A percentile compares a stretch with the other conserved stretches of the same genome.
Conservation (phyloP, 1,140 invertebrate species). For the Apis laboriosa region DNA sequence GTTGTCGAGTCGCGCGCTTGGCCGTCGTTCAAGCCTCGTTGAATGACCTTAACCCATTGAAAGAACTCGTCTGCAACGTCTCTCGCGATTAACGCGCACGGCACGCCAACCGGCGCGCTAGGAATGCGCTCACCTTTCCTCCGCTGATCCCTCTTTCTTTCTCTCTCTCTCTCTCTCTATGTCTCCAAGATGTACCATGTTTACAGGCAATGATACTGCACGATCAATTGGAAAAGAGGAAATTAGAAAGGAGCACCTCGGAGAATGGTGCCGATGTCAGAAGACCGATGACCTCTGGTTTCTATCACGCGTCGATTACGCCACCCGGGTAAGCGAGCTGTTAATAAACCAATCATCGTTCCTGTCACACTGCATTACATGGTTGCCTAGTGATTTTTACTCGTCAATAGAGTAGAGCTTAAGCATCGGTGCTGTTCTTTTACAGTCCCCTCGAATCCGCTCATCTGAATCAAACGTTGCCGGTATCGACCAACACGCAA, state of each 20-base stretch:
- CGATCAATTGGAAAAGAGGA: slow-evolving; percentile 76
- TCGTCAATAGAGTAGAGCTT: slow-evolving; percentile 51
- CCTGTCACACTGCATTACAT: not conserved
- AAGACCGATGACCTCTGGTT: slow-evolving; percentile 70
- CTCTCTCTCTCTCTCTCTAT: not conserved
- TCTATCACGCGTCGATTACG: slow-evolving; percentile 74
- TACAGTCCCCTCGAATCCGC: slow-evolving; percentile 75
- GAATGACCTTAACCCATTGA: slow-evolving; percentile 67
- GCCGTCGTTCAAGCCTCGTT: slow-evolving; percentile 64
- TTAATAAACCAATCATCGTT: slow-evolving; percentile 23
- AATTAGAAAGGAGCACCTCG: slow-evolving; percentile 74
- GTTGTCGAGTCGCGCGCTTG: slow-evolving; percentile 56
- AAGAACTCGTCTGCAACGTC: slow-evolving; percentile 33
- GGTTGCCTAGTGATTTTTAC: not conserved
- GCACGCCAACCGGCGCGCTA: not conserved
- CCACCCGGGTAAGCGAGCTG: slow-evolving; percentile 71
- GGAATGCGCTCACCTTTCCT: slow-evolving; percentile 3
- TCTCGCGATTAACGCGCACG: slow-evolving; percentile 18
- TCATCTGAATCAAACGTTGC: slow-evolving; percentile 64
- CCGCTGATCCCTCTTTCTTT: not conserved
- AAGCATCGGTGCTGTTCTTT: slow-evolving; percentile 61
- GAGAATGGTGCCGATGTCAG: slow-evolving; percentile 74
- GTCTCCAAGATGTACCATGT: not conserved
- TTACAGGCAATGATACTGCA: slow-evolving; percentile 76
- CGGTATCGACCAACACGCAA: slow-evolving; percentile 64